Conservation (phyloP, 2,888 invertebrate species). For the Noctua pronuba region DNA sequence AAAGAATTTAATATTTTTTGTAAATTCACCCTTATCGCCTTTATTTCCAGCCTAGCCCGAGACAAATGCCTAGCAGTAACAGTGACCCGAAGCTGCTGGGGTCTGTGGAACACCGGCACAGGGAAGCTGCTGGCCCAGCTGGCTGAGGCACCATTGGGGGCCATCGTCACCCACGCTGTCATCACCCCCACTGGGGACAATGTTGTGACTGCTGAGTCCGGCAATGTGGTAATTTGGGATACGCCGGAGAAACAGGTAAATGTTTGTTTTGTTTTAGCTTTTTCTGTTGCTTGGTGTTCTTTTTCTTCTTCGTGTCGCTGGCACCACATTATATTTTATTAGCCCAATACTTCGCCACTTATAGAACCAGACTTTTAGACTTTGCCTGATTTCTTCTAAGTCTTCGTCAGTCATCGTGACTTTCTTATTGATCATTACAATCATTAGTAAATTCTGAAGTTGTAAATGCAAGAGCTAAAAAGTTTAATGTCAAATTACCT, state of each 20-base stretch:
- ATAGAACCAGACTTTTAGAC: no score
- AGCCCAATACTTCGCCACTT: background rate
- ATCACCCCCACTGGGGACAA: slow-evolving; percentile 96
- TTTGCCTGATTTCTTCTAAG: background rate
- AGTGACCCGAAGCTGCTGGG: slow-evolving; percentile 98
- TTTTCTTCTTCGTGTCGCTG: background rate
- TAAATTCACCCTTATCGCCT: background rate
- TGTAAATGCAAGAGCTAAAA: background rate
- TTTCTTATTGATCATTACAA: background rate
- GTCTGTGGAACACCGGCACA: slow-evolving; percentile 97
- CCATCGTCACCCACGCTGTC: slow-evolving; percentile 97
- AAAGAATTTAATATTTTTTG: no score
- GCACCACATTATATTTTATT: background rate
- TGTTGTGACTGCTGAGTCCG: slow-evolving; percentile 97
- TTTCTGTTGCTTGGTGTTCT: background rate
- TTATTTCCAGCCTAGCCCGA: slow-evolving; percentile 92
- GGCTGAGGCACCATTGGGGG: slow-evolving; percentile 97
- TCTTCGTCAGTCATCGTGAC: background rate
- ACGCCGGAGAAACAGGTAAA: slow-evolving; percentile 82
- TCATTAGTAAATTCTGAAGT: background rate
- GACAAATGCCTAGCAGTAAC: slow-evolving; percentile 96
- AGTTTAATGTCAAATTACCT: background rate
- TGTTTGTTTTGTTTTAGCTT: background rate
- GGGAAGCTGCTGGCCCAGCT: slow-evolving; percentile 96
- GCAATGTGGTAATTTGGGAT: slow-evolving; percentile 97